Evolutionary conservation across 2,797 vertebrate genomes (phyloP).

Genomic region (Macroramphosus scolopax): DNA sequence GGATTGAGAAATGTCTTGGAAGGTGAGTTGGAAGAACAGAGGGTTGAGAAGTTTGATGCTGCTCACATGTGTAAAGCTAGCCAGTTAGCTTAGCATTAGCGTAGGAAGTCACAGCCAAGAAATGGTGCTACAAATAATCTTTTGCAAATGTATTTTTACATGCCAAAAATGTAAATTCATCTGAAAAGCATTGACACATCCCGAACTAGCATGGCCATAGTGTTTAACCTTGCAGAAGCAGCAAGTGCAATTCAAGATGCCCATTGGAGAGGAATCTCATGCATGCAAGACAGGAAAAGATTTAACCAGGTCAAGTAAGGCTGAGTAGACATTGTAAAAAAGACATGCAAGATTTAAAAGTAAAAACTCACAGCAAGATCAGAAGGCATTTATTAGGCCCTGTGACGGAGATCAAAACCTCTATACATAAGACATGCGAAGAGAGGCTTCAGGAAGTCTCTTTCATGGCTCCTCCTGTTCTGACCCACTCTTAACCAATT

Average conservation of each 20-base stretch:
- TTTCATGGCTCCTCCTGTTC: slow-evolving; percentile 50
- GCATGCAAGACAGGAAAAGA: slow-evolving; percentile 27
- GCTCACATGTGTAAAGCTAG: too few relatives aligned
- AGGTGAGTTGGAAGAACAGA: not conserved
- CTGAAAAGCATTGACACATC: slow-evolving; percentile 7
- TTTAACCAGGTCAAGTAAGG: slow-evolving; percentile 41
- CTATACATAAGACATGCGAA: slow-evolving; percentile 19
- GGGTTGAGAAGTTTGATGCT: too few relatives aligned
- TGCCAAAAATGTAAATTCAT: not conserved
- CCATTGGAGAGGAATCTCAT: slow-evolving; percentile 24
- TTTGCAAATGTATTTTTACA: too few relatives aligned
- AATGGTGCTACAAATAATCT: too few relatives aligned
- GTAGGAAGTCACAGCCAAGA: too few relatives aligned
- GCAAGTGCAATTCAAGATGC: slow-evolving; percentile 7
- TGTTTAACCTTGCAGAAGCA: not conserved
- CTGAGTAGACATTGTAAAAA: slow-evolving; percentile 42
- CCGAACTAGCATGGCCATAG: not conserved
- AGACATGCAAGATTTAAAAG: slow-evolving; percentile 40
- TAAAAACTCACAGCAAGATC: slow-evolving; percentile 43
- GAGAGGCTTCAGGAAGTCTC: slow-evolving; percentile 37
- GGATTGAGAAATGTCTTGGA: slow-evolving; percentile 9
- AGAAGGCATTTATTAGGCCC: slow-evolving; percentile 24
- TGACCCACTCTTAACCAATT: slow-evolving; percentile 35
- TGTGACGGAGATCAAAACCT: slow-evolving; percentile 53
- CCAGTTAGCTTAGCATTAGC: too few relatives aligned